Percentiles rank a stretch among this genome's conserved stretches.
Conservation (phyloP, 2,888 invertebrate genomes). For the Tetragonisca angustula region DNA sequence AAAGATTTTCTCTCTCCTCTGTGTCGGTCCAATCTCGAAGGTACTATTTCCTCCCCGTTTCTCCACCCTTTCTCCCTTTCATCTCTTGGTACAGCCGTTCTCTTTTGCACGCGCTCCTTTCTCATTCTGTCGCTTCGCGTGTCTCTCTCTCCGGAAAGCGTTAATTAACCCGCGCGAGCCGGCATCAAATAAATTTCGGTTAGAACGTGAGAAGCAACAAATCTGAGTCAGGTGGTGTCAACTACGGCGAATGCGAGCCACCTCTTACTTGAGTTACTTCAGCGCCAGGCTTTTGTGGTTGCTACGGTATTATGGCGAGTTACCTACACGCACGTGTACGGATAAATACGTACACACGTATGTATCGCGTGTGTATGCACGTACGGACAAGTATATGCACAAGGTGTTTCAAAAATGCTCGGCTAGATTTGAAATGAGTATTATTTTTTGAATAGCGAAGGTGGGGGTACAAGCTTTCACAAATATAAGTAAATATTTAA, state of each 20-base stretch:
- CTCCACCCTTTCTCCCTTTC: neutral
- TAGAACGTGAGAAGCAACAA: slow-evolving; percentile 84
- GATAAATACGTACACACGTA: neutral
- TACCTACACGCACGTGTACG: slow-evolving; percentile 25
- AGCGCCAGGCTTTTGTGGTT: slow-evolving; percentile 73
- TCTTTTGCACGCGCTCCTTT: neutral
- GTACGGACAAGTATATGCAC: no score
- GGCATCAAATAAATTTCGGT: slow-evolving; percentile 83
- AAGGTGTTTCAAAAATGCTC: neutral
- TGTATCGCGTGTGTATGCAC: neutral
- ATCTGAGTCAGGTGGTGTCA: slow-evolving; percentile 84
- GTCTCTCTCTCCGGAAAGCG: slow-evolving; percentile 62
- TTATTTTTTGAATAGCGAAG: neutral
- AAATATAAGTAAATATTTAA: no score
- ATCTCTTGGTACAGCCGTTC: neutral
- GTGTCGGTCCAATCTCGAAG: slow-evolving; percentile 30
- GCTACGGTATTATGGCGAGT: slow-evolving; percentile 62
- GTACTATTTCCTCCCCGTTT: slow-evolving; percentile 28
- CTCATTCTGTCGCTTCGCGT: neutral
- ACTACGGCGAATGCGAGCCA: slow-evolving; percentile 77
- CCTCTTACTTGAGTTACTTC: slow-evolving; percentile 79
- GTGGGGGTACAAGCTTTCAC: no score
- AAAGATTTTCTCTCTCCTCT: slow-evolving; percentile 15
- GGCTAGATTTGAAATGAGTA: neutral
- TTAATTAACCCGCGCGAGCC: slow-evolving; percentile 81